phyloP scores from a whole-genome alignment of 2,113 vertebrate genomes.

The Pyxicephalus adspersus region DNA sequence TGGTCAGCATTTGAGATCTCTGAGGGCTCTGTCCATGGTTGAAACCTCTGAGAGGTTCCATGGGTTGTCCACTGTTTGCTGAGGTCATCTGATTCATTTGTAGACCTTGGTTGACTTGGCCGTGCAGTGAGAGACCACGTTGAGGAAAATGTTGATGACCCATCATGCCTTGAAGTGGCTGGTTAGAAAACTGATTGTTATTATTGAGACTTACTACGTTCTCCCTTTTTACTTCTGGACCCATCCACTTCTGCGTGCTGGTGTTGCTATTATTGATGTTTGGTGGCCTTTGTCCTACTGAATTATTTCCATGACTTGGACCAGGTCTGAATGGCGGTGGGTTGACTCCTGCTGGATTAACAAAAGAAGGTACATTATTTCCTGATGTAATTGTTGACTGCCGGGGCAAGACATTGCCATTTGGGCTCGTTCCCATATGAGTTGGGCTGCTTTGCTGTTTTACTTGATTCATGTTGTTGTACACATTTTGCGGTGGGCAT shows the following conservation, averaged over 20 bases:
- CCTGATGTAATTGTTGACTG: conserved; percentile 67
- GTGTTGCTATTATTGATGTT: conserved; percentile 74
- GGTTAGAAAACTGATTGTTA: conserved; percentile 69
- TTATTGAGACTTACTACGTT: conserved; percentile 71
- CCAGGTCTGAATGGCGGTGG: conserved; percentile 75
- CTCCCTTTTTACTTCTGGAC: conserved; percentile 77
- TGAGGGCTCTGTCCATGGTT: conserved; percentile 77
- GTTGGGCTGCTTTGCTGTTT: conserved; percentile 80
- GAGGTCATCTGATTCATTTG: conserved; percentile 80
- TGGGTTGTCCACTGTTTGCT: conserved; percentile 71
- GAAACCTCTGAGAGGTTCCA: conserved; percentile 72
- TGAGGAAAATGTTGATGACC: conserved; percentile 79
- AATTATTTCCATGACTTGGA: conserved; percentile 65
- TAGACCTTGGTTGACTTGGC: conserved; percentile 78
- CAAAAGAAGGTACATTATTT: conserved; percentile 70
- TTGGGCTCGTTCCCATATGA: conserved; percentile 76
- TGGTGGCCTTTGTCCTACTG: conserved; percentile 71
- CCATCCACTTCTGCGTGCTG: conserved; percentile 75
- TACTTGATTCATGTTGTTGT: conserved; percentile 73
- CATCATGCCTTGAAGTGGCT: conserved; percentile 72
- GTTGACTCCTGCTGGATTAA: conserved; percentile 69
- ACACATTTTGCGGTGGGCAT: conserved; percentile 72
- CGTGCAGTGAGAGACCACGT: conserved; percentile 78
- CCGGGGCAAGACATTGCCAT: conserved; percentile 75
- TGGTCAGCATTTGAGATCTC: conserved; percentile 76